phyloP scores from a whole-genome alignment of 2,888 invertebrate genomes.

The Scaptomyza parva region DNA sequence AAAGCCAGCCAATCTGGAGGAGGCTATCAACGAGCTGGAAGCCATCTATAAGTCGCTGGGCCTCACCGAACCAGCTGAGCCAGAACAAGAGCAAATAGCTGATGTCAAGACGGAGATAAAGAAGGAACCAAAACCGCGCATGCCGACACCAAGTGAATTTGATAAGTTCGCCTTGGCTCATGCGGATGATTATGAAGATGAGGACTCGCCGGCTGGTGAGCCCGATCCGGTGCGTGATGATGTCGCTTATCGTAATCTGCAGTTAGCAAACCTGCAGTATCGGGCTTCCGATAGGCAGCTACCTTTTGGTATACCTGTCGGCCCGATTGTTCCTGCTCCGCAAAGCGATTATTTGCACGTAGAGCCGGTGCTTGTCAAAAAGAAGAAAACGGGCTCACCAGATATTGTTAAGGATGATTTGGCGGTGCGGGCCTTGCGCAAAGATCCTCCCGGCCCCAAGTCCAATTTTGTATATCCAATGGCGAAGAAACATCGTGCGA shows the following conservation, averaged over 20 bases:
- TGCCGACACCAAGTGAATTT: constrained; percentile 82
- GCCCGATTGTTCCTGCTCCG: constrained; percentile 92
- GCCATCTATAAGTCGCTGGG: constrained; percentile 95
- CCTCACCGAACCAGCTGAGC: constrained; percentile 87
- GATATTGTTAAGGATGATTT: constrained; percentile 95
- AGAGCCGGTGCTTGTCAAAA: constrained; percentile 85
- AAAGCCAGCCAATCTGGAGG: constrained; percentile 93
- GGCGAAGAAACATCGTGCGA: constrained; percentile 91
- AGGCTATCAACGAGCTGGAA: constrained; percentile 95
- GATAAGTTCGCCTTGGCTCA: constrained; percentile 85
- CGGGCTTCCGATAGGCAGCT: constrained; percentile 93
- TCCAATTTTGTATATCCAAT: constrained; percentile 81
- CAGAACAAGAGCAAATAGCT: constrained; percentile 5
- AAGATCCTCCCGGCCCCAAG: constrained; percentile 87
- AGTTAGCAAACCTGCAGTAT: constrained; percentile 90
- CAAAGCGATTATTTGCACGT: constrained; percentile 94
- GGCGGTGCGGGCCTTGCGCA: constrained; percentile 93
- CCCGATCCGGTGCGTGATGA: constrained; percentile 94
- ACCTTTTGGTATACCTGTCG: constrained; percentile 95
- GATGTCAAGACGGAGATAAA: constrained; percentile 17
- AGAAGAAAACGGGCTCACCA: constrained; percentile 86
- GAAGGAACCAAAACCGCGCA: constrained; percentile 58
- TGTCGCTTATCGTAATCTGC: constrained; percentile 92
- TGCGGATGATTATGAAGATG: constrained; percentile 87
- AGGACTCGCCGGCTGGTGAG: constrained; percentile 87